Evolutionary conservation across 2,888 invertebrate genomes (phyloP), one percentile per base, ranked within the genome.

Genomic region (Nyleta sp.): DNA sequence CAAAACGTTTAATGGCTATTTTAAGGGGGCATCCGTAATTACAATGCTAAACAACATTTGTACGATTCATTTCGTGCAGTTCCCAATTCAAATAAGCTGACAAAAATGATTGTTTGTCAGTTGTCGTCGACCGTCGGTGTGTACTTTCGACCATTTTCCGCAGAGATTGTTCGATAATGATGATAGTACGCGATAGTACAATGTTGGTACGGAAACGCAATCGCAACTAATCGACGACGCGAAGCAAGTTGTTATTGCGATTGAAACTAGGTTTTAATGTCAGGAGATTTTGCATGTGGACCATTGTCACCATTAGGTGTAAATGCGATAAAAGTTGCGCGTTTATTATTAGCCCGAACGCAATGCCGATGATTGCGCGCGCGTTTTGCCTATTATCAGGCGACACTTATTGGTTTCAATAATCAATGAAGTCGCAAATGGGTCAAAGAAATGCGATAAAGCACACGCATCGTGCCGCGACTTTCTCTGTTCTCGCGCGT

Each of bases 401-500:
- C 48, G 52, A 44, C 17, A 62, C 22, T 60, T 67, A 55, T 67
- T 72, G 42, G 40, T 50, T 67, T 50, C 22, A 20, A 64, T 59
- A 67, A 72, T 77, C 72, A 72, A 71, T 67, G 48, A 57, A 78
- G 67, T 75, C 67, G 62, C 82, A 84, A 82, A 80, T 82, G 75
- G 79, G 81, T 83, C 84, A 74, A 50, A 70, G 59, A 67, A 81
- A 82, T 78, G 72, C 74, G 81, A 83, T 82, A 85, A 81, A 28
- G 4, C 28, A 7, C 5, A 4, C 28, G 28, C 28, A 7, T 7
- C 28, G 28, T 28, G 28, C 7, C 28, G 7, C 28, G 28, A 28
- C 28, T 28, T 28, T 28, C 28, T 28, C 7, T 7, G 28, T 28
- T 28, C 28, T 28, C 5, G 28, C 28, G n/a, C n/a, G n/a, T n/a